Evolutionary conservation across 2,113 vertebrate genomes (phyloP), one percentile per base, ranked within the genome.

Genomic region (Chaetodon trifascialis): DNA sequence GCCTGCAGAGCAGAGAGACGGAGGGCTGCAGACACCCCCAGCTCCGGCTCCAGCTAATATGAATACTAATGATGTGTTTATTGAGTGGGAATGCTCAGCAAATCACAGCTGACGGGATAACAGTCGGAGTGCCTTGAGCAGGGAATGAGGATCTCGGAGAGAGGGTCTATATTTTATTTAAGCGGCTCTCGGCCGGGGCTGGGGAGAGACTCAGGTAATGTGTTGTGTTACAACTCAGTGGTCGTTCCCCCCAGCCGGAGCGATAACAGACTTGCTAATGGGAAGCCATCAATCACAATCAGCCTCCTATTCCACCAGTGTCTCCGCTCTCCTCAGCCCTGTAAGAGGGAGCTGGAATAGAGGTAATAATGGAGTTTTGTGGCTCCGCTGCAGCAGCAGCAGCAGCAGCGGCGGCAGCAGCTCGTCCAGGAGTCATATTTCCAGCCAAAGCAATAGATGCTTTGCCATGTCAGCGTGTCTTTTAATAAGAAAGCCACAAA

Each of bases 241-340:
- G 95, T 95, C 95, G 95, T 95, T 96, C 96, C 96, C 95, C 94
- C 96, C 96, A 96, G 95, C 96, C 95, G 93, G 95, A 97, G 96
- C 95, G 95, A 97, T 97, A 97, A 97, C 96, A 96, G 90, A 95
- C 94, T 93, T 93, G 92, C 96, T 98, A 97, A 97, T 97, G 97
- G 97, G 96, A 97, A 97, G 95, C 95, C 97, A 98, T 98, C 97
- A 97, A 97, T 98, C 97, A 97, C 96, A 96, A 97, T 97, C 97
- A 96, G 82, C 75, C 82, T 94, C 95, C 96, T 97, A 96, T 96
- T 97, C 95, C 96, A 95, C 93, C 38, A 76, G 95, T 94, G 96
- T 96, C 96, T 96, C 81, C 62, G 17, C 95, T 93, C 95, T 95
- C 90, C 94, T 94, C 83, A 16, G 81, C 79, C 83, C 66, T 71